A percentile compares a stretch with the other conserved stretches of the same genome.
These are phyloP conservation scores for Leptosomus discolor DNA, from an alignment of 2,113 vertebrate genomes.

Conservation along the genomic window DNA sequence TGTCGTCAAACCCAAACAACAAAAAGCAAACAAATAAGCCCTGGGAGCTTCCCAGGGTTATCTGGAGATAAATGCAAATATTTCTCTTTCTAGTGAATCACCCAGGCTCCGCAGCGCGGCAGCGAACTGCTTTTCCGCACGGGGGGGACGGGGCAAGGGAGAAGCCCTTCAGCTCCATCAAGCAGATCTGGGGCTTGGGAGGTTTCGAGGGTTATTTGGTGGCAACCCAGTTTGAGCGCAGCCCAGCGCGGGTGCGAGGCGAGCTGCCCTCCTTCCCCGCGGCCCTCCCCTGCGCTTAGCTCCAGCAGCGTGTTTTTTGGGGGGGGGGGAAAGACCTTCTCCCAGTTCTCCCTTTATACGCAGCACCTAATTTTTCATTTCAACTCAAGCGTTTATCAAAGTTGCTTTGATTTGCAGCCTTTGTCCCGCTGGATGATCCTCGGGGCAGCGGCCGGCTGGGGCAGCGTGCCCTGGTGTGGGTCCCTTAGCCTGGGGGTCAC, in stretches of 20 bases:
- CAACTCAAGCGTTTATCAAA: background rate
- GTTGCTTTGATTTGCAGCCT: background rate
- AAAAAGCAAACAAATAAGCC: rapidly evolving
- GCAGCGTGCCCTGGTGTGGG: background rate
- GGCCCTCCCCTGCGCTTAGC: background rate
- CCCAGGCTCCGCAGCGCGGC: rapidly evolving
- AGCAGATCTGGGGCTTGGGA: rapidly evolving
- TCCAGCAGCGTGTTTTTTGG: background rate
- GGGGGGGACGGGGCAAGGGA: too few relatives aligned
- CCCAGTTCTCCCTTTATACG: background rate
- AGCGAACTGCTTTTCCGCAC: background rate
- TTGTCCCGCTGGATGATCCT: background rate
- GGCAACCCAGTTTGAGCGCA: background rate
- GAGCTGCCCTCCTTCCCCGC: background rate
- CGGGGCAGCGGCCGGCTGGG: background rate
- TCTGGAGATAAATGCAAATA: rapidly evolving
- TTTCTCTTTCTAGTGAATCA: rapidly evolving
- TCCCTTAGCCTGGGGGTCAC: background rate
- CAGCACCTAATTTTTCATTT: background rate
- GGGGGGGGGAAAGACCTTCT: background rate
- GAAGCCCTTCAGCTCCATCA: too few relatives aligned
- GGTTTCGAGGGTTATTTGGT: too few relatives aligned
- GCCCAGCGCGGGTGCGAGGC: background rate
- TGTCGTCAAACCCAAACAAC: background rate
- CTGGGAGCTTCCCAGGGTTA: background rate